These are phyloP conservation scores for Zygogramma bicolorata DNA, from an alignment of 2,888 invertebrate species.

Conservation along the genomic window DNA sequence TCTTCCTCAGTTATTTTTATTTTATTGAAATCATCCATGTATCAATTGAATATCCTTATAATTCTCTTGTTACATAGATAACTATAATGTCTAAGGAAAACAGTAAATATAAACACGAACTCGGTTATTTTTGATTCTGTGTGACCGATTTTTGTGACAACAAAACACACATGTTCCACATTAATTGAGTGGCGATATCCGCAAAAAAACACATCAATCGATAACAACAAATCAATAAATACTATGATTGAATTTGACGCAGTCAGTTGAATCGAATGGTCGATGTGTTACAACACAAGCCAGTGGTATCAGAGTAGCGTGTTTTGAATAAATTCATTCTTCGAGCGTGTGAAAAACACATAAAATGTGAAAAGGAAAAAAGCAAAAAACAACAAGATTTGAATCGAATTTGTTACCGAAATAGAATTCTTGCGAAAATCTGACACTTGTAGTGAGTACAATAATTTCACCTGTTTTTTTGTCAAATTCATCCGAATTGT, in stretches of 20 bases:
- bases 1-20: no score
- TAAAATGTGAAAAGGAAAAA: constrained; percentile 27
- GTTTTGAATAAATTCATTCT: constrained; percentile 19
- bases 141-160: neutral
- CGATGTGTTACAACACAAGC: neutral
- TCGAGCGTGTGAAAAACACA: constrained; percentile 32
- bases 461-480: no score
- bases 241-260: neutral
- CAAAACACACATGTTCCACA: neutral
- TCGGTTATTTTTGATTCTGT: neutral
- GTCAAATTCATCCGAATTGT: no score
- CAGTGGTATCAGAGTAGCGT: constrained; percentile 22
- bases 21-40: no score
- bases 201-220: constrained; percentile 17
- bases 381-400: neutral
- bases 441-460: neutral
- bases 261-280: neutral
- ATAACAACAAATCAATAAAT: constrained; percentile 13
- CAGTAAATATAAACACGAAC: neutral
- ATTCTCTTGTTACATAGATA: no score
- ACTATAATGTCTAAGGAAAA: no score
- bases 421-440: neutral
- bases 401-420: constrained; percentile 2
- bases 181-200: neutral
- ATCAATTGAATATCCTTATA: no score